Evolutionary conservation across 1,140 invertebrate genomes (phyloP), one percentile per base, ranked within the genome.

Genomic region (Caenorhabditis briggsae): DNA sequence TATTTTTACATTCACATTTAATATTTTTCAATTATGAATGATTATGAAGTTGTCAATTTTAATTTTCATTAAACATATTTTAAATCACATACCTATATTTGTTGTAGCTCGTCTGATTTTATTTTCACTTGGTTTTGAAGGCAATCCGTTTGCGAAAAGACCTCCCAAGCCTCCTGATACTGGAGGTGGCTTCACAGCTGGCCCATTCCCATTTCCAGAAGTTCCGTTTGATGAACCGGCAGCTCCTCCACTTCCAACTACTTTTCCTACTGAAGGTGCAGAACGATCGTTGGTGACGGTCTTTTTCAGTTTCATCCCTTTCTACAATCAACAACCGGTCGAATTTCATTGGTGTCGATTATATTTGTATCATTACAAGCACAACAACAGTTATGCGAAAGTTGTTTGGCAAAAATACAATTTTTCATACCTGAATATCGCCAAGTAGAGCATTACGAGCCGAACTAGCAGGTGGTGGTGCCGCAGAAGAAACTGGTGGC

Each of bases 41-140:
- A n/a, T n/a, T n/a, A n/a, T n/a, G n/a, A n/a, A n/a, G n/a, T n/a
- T n/a, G n/a, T n/a, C n/a, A n/a, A n/a, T n/a, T n/a, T n/a, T n/a
- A n/a, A n/a, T n/a, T n/a, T n/a, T n/a, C n/a, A n/a, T n/a, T n/a
- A n/a, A n/a, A n/a, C n/a, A n/a, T n/a, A n/a, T n/a, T n/a, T n/a
- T n/a, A n/a, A n/a, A n/a, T n/a, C n/a, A 53, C 16, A 53, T 50
- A 78, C 70, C 70, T 12, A 78, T 78, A 53, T 50, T 78, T 12
- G 70, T 78, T 53, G 70, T 50, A 12, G 70, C 70, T 78, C 70
- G n/a, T 53, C 46, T 78, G n/a, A 78, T 78, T 78, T 78, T 78
- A n/a, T 78, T 78, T 50, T 78, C 70, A 23, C 70, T 78, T 5
- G 70, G 70, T 16, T 78, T 78, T n/a, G 46, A 50, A 18, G 70